phyloP scores from a whole-genome alignment of 2,888 invertebrate genomes.

The Aricia artaxerxes region DNA sequence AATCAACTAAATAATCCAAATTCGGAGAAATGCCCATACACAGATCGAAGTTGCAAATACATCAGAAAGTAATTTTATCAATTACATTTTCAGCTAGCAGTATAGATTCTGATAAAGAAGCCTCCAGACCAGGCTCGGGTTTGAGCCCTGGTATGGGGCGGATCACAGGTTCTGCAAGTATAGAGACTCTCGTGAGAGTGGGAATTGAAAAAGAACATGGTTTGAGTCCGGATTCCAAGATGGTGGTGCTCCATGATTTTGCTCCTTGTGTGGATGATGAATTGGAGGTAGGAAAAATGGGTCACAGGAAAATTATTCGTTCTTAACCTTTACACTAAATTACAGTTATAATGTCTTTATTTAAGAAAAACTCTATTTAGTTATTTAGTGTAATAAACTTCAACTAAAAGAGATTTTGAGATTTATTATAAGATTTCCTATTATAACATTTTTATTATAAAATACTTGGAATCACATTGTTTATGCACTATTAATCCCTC shows the following conservation, averaged over 20 bases:
- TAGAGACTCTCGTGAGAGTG: constrained; percentile 92
- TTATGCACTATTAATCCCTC: background rate
- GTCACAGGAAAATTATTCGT: background rate
- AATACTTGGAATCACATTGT: background rate
- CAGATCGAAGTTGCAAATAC: background rate
- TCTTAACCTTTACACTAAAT: background rate
- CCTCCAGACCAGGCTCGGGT: constrained; percentile 81
- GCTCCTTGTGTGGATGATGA: constrained; percentile 97
- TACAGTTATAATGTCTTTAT: too few relatives aligned
- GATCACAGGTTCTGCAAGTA: constrained; percentile 96
- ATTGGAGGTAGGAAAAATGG: constrained; percentile 83
- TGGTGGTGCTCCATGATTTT: constrained; percentile 97
- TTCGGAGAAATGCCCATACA: background rate
- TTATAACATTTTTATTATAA: too few relatives aligned
- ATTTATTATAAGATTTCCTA: too few relatives aligned
- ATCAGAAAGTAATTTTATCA: background rate
- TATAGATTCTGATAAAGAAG: constrained; percentile 89
- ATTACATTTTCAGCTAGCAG: constrained; percentile 80
- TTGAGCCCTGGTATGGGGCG: constrained; percentile 92
- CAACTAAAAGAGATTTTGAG: background rate
- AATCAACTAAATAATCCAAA: too few relatives aligned
- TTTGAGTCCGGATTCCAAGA: constrained; percentile 94
- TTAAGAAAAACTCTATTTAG: too few relatives aligned
- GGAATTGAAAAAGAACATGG: constrained; percentile 97
- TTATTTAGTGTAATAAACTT: background rate